Conservation (phyloP, 2,888 invertebrate genomes). For the Cyclophora albipunctata region DNA sequence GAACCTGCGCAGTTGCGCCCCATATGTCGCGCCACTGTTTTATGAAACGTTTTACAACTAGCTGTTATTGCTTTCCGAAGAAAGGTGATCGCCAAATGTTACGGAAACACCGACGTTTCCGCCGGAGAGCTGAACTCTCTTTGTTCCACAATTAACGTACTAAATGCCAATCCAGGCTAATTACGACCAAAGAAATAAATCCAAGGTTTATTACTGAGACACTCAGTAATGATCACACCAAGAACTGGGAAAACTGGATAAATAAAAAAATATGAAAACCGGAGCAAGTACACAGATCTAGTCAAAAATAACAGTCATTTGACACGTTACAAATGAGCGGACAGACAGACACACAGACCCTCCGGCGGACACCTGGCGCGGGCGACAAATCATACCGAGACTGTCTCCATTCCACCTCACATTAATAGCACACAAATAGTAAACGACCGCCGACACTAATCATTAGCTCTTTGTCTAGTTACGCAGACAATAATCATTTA, state of each 20-base stretch:
- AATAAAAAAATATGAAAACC: neutral
- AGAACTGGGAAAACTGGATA: slow-evolving; percentile 15
- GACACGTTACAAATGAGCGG: slow-evolving; percentile 38
- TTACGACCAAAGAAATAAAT: no score
- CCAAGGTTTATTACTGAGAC: no score
- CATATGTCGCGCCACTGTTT: slow-evolving; percentile 55
- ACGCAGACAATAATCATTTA: slow-evolving; percentile 7
- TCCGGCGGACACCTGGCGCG: slow-evolving; percentile 36
- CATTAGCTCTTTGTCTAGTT: slow-evolving; percentile 22
- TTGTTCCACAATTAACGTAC: slow-evolving; percentile 33
- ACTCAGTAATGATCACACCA: no score
- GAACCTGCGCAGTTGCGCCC: slow-evolving; percentile 38
- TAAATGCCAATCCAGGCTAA: slow-evolving; percentile 16
- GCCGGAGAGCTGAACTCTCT: slow-evolving; percentile 34
- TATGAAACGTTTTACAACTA: slow-evolving; percentile 65
- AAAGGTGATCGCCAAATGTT: slow-evolving; percentile 65
- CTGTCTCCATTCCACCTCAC: slow-evolving; percentile 7
- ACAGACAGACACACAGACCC: slow-evolving; percentile 26
- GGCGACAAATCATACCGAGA: slow-evolving; percentile 24
- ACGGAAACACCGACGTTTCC: slow-evolving; percentile 32
- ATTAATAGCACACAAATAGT: slow-evolving; percentile 16
- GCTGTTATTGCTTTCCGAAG: slow-evolving; percentile 53
- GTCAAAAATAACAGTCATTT: slow-evolving; percentile 37
- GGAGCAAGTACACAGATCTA: slow-evolving; percentile 15
- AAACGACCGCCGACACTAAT: slow-evolving; percentile 19